A percentile compares a stretch with the other conserved stretches of the same genome.
These are phyloP conservation scores for Pogoniulus pusillus DNA, from an alignment of 2,797 vertebrate genomes.

Conservation along the genomic window DNA sequence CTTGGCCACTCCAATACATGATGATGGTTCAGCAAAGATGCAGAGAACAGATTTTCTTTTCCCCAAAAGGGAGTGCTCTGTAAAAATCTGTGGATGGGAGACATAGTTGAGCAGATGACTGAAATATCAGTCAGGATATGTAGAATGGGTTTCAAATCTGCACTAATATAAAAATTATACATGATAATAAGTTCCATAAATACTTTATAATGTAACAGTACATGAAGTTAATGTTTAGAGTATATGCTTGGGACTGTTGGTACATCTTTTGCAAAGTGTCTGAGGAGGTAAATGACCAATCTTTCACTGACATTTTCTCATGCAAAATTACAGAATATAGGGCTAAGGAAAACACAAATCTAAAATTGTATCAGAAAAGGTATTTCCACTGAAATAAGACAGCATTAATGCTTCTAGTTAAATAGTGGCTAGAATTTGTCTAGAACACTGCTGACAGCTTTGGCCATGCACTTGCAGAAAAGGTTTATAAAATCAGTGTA, in stretches of 20 bases:
- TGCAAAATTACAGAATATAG: neutral
- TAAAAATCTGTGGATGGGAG: neutral
- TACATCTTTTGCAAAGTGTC: neutral
- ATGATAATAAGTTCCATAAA: neutral
- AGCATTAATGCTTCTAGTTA: neutral
- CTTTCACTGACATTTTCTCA: neutral
- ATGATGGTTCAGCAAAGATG: neutral
- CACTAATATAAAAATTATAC: neutral
- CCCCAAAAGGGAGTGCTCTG: neutral
- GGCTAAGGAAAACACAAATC: neutral
- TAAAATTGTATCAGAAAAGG: neutral
- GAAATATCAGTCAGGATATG: neutral
- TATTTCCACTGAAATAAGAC: neutral
- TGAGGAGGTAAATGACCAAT: neutral
- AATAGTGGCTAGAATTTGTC: neutral
- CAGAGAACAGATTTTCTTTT: neutral
- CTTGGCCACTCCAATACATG: neutral
- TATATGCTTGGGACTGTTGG: neutral
- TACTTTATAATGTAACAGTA: neutral
- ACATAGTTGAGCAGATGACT: neutral
- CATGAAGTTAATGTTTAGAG: neutral
- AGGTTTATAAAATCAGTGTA: neutral
- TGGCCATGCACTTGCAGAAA: neutral
- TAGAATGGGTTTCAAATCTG: neutral
- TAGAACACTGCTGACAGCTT: neutral